A percentile compares a stretch with the other conserved stretches of the same genome.
Conservation (phyloP, 2,797 vertebrate species). For the Pipistrellus pipistrellus region DNA sequence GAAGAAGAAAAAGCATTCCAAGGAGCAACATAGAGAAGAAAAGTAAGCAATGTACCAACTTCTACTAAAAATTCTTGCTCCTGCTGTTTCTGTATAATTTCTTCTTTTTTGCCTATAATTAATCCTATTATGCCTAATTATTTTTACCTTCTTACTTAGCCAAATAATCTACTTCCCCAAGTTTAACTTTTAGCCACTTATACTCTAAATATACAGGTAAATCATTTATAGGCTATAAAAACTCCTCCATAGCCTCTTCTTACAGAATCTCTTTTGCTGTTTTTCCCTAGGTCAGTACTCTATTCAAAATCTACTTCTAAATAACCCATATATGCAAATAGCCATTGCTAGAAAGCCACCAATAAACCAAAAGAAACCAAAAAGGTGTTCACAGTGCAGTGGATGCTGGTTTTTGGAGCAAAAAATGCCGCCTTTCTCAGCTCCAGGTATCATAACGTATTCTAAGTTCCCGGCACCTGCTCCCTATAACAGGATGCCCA, state of each 20-base stretch:
- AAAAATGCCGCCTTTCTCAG: constrained; percentile 9
- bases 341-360: not conserved
- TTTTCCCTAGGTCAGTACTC: not conserved
- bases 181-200: constrained; percentile 16
- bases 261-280: not conserved
- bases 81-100: constrained; percentile 2
- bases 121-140: not conserved
- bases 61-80: not conserved
- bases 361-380: not conserved
- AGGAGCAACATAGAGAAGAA: not conserved
- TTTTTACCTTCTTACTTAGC: not conserved
- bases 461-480: not conserved
- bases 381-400: not conserved
- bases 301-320: constrained; percentile 2
- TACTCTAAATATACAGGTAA: not conserved
- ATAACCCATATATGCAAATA: not conserved
- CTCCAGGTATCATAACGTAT: not conserved
- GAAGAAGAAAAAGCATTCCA: constrained; percentile 3
- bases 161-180: not conserved
- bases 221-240: not conserved
- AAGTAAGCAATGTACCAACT: not conserved
- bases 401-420: not conserved
- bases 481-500: not conserved
- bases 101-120: not conserved
- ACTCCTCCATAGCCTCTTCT: not conserved